Evolutionary conservation across 1,140 invertebrate species (phyloP).

Genomic region (Drosophila parvula): DNA sequence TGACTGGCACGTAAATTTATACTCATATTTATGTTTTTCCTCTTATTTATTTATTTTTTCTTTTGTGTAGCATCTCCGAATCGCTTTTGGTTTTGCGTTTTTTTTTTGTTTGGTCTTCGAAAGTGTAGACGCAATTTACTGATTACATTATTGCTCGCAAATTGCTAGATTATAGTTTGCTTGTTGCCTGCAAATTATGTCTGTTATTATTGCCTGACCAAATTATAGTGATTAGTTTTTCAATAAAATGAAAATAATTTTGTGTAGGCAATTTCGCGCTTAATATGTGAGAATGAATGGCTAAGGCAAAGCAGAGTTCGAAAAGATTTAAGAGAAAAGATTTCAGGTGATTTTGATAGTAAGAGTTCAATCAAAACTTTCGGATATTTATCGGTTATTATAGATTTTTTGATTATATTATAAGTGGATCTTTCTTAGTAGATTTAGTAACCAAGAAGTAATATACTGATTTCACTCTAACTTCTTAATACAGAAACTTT

Average conservation of each 20-base stretch:
- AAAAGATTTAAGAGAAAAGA: not conserved
- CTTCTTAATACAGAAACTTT: too few species aligned
- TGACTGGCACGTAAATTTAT: constrained; percentile 79
- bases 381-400: too few species aligned
- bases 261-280: constrained; percentile 34
- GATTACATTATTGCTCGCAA: constrained; percentile 80
- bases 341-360: not conserved
- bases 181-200: constrained; percentile 57
- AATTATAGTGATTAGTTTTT: constrained; percentile 79
- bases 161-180: constrained; percentile 77
- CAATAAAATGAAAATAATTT: constrained; percentile 54
- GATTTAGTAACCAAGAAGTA: too few species aligned
- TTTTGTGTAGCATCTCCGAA: constrained; percentile 59
- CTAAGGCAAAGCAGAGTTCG: too few species aligned
- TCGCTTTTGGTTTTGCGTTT: constrained; percentile 46
- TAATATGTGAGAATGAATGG: constrained; percentile 44
- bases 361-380: not conserved
- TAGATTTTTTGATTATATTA: not conserved
- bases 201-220: constrained; percentile 62
- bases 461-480: too few species aligned
- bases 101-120: constrained; percentile 38
- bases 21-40: constrained; percentile 71
- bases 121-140: constrained; percentile 78
- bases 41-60: constrained; percentile 40
- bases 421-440: too few species aligned